Evolutionary conservation across 2,888 invertebrate genomes (phyloP), one percentile per base, ranked within the genome.

Genomic region (Lasioglossum pauxillum): DNA sequence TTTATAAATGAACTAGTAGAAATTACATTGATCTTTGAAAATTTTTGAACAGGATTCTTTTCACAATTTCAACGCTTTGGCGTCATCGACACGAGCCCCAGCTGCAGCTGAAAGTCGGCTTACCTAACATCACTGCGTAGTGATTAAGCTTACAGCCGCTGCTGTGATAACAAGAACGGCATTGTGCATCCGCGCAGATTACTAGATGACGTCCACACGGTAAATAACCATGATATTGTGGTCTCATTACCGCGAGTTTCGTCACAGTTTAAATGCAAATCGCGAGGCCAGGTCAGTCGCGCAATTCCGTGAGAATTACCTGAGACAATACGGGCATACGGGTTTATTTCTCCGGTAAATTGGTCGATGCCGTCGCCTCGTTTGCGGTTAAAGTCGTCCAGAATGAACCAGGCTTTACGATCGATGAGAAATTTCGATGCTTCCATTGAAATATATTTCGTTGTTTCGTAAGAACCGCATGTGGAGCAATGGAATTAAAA

Each of bases 211-310:
- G 73, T 71, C 5, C 73, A 23, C 31, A 78, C 64, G 35, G 35
- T 81, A 80, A 82, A 86, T 73, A 75, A 72, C 77, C 76, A 27
- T 75, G 73, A 85, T 80, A 81, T 80, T 83, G 87, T 64, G 83
- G 88, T 88, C 81, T 89, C 84, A 89, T 86, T 90, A 88, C 77
- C 60, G 69, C 46, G 49, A 64, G 82, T 90, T 91, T 91, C 91
- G 84, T 88, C 86, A 88, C 74, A 80, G 83, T 78, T 91, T 88
- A 89, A 89, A 87, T 69, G 82, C 84, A 84, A 86, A 53, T 46
- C 73, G 79, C 72, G 85, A 83, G 88, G 86, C 75, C 86, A 85
- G 91, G 90, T 85, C 90, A 85, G 72, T 75, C 78, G 80, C 75
- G 86, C 82, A 89, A 90, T 90, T 89, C 71, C 76, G 81, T 82